phyloP scores from a whole-genome alignment of 1,140 invertebrate species.

The Drosophila lowei region DNA sequence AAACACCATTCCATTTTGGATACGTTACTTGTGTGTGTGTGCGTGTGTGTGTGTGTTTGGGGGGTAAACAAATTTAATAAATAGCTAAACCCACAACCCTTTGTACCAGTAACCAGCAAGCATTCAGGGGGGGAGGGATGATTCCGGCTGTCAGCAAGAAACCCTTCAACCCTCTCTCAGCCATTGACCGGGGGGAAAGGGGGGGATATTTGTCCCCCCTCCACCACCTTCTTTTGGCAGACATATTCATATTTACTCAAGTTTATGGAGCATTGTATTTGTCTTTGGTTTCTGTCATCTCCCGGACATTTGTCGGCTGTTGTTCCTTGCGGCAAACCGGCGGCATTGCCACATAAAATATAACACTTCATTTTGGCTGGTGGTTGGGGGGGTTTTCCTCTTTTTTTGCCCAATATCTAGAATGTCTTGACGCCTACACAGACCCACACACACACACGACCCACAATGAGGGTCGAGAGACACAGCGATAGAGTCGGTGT shows the following conservation, averaged over 20 bases:
- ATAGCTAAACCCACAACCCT: conserved; percentile 80
- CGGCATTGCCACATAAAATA: conserved; percentile 69
- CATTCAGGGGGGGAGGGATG: neutral
- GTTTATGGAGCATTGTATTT: conserved; percentile 70
- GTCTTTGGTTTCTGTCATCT: conserved; percentile 54
- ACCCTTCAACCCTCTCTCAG: conserved; percentile 10
- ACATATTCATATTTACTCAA: conserved; percentile 79
- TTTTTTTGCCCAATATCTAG: conserved; percentile 34
- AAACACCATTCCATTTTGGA: no score
- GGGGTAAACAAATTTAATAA: conserved; percentile 79
- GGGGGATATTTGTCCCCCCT: conserved; percentile 12
- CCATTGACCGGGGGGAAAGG: conserved; percentile 8
- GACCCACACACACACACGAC: conserved; percentile 17
- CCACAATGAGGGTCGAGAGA: neutral
- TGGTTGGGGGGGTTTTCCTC: conserved; percentile 11
- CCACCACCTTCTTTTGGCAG: conserved; percentile 1
- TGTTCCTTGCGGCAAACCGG: conserved; percentile 30
- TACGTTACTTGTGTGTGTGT: conserved; percentile 8
- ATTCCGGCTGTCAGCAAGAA: conserved; percentile 40
- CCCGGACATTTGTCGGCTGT: conserved; percentile 3
- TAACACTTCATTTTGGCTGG: conserved; percentile 70
- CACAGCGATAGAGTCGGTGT: conserved; percentile 7
- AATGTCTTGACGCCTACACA: conserved; percentile 62
- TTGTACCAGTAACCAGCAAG: conserved; percentile 33
- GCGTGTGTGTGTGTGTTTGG: conserved; percentile 38